phyloP scores from a whole-genome alignment of 2,888 invertebrate species.

The Nemotelus nigrinus region DNA sequence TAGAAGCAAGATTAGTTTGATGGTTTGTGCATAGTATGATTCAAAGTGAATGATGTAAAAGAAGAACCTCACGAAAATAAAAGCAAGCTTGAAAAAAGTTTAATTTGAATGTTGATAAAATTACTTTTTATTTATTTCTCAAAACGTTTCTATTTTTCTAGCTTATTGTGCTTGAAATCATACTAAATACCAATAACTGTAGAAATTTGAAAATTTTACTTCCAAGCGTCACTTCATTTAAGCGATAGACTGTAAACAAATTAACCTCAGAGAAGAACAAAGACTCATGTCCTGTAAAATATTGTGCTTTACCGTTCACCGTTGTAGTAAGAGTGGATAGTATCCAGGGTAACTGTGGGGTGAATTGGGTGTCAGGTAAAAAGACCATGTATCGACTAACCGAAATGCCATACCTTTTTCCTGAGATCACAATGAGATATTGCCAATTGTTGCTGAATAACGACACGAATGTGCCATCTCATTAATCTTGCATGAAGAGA shows the following conservation, averaged over 20 bases:
- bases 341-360: not conserved
- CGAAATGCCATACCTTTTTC: constrained; percentile 19
- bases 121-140: not conserved
- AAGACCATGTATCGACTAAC: constrained; percentile 30
- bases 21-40: not conserved
- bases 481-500: constrained; percentile 16
- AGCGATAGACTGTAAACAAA: not conserved
- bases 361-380: constrained; percentile 7
- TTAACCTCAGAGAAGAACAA: not conserved
- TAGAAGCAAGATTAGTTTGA: not conserved
- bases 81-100: too few relatives aligned
- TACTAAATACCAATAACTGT: too few relatives aligned
- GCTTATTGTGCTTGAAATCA: too few relatives aligned
- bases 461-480: constrained; percentile 12
- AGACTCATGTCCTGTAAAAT: not conserved
- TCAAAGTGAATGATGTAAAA: not conserved
- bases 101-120: too few relatives aligned
- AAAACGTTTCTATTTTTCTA: not conserved
- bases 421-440: constrained; percentile 9
- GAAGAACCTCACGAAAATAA: not conserved
- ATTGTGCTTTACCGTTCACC: not conserved
- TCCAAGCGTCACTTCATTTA: too few relatives aligned
- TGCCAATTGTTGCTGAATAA: constrained; percentile 24
- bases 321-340: not conserved
- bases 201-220: too few relatives aligned